Evolutionary conservation across 2,113 vertebrate genomes (phyloP).

Genomic region (Brevimyrus niger): DNA sequence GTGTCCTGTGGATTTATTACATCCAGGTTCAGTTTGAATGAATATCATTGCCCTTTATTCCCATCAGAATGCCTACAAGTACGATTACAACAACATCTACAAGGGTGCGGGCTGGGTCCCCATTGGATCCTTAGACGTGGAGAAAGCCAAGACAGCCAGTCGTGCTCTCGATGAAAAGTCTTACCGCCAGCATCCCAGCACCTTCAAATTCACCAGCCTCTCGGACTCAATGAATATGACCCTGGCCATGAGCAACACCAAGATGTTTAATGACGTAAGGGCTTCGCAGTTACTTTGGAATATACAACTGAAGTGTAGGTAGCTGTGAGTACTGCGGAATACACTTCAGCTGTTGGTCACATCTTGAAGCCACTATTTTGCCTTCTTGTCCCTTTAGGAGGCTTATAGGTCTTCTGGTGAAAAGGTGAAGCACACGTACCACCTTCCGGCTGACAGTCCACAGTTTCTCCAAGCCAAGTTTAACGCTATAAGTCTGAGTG

Average conservation of each 20-base stretch:
- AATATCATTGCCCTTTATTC: neutral
- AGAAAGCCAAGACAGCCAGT: constrained; percentile 68
- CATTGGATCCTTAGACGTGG: constrained; percentile 75
- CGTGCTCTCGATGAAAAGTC: constrained; percentile 64
- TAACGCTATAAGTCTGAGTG: constrained; percentile 79
- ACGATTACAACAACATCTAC: constrained; percentile 79
- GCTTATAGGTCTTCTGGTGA: constrained; percentile 85
- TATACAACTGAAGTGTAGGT: neutral
- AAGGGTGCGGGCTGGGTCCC: constrained; percentile 80
- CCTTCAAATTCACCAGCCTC: constrained; percentile 78
- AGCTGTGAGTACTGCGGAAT: neutral
- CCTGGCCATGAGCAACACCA: constrained; percentile 78
- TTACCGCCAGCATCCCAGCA: constrained; percentile 67
- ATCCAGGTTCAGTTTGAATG: neutral
- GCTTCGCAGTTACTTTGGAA: neutral
- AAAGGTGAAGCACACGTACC: constrained; percentile 76
- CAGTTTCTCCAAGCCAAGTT: constrained; percentile 84
- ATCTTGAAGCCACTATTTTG: neutral
- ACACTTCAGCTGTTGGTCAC: neutral
- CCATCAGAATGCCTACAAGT: constrained; percentile 47
- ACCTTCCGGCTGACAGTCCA: constrained; percentile 72
- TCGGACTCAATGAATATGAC: constrained; percentile 78
- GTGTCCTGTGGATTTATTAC: neutral
- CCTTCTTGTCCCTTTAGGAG: constrained; percentile 51
- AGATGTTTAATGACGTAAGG: constrained; percentile 64